Base-by-base conservation (phyloP, 2,113 vertebrate genomes). In the Alectura lathami region DNA sequence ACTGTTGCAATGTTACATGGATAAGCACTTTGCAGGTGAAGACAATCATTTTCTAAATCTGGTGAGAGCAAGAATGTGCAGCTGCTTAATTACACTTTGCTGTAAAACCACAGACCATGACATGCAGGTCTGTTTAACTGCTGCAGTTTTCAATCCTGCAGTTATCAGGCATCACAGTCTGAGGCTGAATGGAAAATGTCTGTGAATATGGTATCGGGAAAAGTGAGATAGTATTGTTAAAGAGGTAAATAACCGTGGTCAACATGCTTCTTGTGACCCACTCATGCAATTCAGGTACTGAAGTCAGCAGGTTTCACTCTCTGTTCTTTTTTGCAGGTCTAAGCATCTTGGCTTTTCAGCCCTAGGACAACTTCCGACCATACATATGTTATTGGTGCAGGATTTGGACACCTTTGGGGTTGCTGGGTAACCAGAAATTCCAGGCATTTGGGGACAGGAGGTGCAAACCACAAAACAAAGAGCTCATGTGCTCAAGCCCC, bases 351-450 rank as follows among this genome's bases (percentile, higher is more conserved):
- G 51, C 20, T 86, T 88, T 92, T 92, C 43, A 72, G 34, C 38
- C 43, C 53, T 67, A 51, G 50, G 15, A 12, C 38, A 8, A 4
- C 21, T 70, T 38, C 81, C 59, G 60, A 29, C 21, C 18, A 64
- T 38, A 54, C 10, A 89, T 40, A 67, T 8, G 2, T 69, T 50
- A 80, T 6, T 34, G 79, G 36, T 32, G 32, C 29, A 60, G 45
- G 73, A 79, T 48, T 79, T 78, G 50, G 38, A 72, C 0, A 0
- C 13, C 78, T 32, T 60, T 48, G 27, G 57, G 36, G 85, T 87
- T 94, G 62, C 88, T 88, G 88, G 45, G 75, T 80, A 89, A 88
- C 74, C 57, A 93, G 67, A 95, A 96, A 94, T 91, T 87, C 70
- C 88, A 89, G 34, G 83, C 56, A 90, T 94, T 90, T 88, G 40